These are phyloP conservation scores for Linhomoeus sp. DNA, from an alignment of 2,888 invertebrate genomes.

Conservation along the genomic window DNA sequence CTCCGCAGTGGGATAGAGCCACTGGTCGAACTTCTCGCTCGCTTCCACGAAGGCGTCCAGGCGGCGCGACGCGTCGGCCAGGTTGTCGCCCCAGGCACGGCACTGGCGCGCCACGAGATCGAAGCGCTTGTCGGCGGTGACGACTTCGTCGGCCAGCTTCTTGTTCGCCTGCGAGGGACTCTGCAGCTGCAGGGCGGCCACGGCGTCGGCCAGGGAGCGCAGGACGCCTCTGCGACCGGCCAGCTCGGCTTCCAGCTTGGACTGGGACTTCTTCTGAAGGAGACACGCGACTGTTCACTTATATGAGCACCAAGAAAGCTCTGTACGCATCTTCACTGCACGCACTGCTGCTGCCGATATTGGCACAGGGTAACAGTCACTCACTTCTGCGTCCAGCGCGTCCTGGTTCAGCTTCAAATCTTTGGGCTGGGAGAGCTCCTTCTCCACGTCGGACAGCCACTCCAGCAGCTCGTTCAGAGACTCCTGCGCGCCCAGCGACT, in stretches of 20 bases:
- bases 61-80: conserved; percentile 64
- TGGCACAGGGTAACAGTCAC: no score
- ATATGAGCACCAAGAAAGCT: no score
- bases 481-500: no score
- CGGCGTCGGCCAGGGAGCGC: not conserved
- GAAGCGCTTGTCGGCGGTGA: not conserved
- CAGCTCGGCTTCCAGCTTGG: conserved; percentile 56
- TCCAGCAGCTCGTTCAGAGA: no score
- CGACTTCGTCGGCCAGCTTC: not conserved
- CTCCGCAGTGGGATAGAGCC: conserved; percentile 68
- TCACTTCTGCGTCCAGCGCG: conserved; percentile 43
- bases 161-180: not conserved
- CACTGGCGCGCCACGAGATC: not conserved
- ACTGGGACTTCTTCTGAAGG: conserved; percentile 59
- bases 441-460: no score
- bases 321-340: no score
- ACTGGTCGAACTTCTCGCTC: conserved; percentile 67
- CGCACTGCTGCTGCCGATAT: no score
- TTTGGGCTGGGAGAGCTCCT: conserved; percentile 63
- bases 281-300: no score
- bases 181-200: not conserved
- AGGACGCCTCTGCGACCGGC: conserved; percentile 58
- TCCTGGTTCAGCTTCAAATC: conserved; percentile 55
- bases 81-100: conserved; percentile 49
- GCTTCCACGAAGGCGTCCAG: conserved; percentile 69